Evolutionary conservation across 2,797 vertebrate species (phyloP).

Genomic region (Myotis daubentonii): DNA sequence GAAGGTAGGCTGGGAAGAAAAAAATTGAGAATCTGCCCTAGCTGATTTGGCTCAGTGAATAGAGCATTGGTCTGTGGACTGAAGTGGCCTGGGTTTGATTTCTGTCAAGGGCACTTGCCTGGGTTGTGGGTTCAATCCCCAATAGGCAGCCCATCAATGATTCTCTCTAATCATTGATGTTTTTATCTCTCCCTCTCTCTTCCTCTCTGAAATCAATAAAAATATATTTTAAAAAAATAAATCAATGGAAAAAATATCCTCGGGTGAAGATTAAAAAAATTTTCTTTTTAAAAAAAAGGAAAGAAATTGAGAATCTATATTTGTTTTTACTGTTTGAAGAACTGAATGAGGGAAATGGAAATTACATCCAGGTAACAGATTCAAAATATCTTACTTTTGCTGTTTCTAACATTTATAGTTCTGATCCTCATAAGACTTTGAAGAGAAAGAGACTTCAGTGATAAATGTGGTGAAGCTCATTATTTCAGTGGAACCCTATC

Average conservation of each 20-base stretch:
- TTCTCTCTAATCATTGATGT: no score
- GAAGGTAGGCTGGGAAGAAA: not conserved
- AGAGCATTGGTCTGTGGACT: no score
- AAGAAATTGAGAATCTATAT: not conserved
- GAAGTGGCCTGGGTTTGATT: no score
- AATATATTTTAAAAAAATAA: no score
- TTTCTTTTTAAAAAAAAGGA: not conserved
- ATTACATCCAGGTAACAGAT: not conserved
- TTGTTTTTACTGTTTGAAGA: constrained; percentile 1
- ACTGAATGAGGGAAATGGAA: not conserved
- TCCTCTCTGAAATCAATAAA: no score
- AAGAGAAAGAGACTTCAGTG: not conserved
- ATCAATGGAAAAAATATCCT: no score
- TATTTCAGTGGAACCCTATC: not conserved
- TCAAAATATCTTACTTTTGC: not conserved
- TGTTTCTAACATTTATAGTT: not conserved
- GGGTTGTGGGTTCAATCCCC: no score
- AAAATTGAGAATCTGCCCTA: not conserved
- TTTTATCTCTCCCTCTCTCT: no score
- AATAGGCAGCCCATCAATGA: no score
- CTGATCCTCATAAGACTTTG: not conserved
- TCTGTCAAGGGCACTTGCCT: no score
- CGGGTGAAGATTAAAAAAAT: no score
- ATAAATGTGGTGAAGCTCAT: not conserved
- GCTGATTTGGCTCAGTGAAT: no score